phyloP scores from a whole-genome alignment of 2,888 invertebrate genomes.

The Agrypnus murinus region DNA sequence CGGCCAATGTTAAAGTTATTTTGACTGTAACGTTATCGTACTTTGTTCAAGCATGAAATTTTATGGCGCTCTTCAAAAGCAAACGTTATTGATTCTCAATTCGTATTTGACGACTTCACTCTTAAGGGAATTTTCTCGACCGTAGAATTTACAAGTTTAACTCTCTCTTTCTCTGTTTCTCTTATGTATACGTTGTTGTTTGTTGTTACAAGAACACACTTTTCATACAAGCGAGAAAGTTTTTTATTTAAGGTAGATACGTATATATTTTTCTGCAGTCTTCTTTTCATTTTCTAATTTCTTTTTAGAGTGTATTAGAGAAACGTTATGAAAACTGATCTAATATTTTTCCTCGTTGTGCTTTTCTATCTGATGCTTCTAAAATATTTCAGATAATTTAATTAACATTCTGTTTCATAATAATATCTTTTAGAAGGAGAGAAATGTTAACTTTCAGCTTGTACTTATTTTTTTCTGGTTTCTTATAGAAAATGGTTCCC shows the following conservation, averaged over 20 bases:
- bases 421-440: slow-evolving; percentile 16
- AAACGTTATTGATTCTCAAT: slow-evolving; percentile 50
- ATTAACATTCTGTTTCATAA: slow-evolving; percentile 21
- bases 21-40: slow-evolving; percentile 52
- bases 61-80: slow-evolving; percentile 48
- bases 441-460: too few relatives aligned
- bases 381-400: slow-evolving; percentile 15
- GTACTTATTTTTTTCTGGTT: too few relatives aligned
- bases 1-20: slow-evolving; percentile 50
- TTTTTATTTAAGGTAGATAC: too few relatives aligned
- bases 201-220: too few relatives aligned
- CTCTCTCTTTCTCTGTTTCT: not conserved
- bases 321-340: slow-evolving; percentile 12
- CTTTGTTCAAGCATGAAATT: slow-evolving; percentile 52
- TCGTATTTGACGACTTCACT: slow-evolving; percentile 49
- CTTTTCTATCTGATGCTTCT: not conserved
- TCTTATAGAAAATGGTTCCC: too few relatives aligned
- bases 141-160: slow-evolving; percentile 20
- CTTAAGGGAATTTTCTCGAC: slow-evolving; percentile 30
- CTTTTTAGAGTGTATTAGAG: too few relatives aligned
- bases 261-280: not conserved
- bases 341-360: not conserved
- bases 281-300: not conserved
- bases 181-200: not conserved
- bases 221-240: not conserved